These are phyloP conservation scores for Nasonia longicornis DNA, from an alignment of 1,140 invertebrate genomes.

Conservation along the genomic window DNA sequence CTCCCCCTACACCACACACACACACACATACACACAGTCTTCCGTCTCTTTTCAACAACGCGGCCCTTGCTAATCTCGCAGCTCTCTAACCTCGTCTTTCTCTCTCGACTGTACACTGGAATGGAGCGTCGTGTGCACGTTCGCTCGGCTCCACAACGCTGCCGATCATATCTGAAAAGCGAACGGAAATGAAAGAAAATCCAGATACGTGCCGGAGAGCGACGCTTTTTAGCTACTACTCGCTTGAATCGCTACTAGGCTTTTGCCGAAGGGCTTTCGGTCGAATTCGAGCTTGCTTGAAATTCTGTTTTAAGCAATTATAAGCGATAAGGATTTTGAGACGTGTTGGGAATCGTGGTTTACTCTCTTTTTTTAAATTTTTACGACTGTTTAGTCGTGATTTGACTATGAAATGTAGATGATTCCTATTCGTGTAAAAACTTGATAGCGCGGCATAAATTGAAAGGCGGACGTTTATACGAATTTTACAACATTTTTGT, in stretches of 20 bases:
- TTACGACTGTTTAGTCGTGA: conserved; percentile 23
- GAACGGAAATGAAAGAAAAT: conserved; percentile 41
- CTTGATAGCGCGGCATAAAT: neutral
- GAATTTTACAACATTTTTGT: conserved; percentile 5
- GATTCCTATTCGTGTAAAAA: neutral
- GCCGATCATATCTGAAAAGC: conserved; percentile 30
- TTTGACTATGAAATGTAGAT: neutral
- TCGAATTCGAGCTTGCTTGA: neutral
- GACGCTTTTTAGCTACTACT: conserved; percentile 7
- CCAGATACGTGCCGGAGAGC: neutral
- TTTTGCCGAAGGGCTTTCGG: neutral
- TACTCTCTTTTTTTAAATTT: conserved; percentile 10
- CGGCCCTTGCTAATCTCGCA: conserved; percentile 34
- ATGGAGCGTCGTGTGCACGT: neutral
- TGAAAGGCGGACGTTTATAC: neutral
- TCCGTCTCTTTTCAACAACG: conserved; percentile 3
- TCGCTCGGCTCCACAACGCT: neutral
- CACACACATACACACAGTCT: neutral
- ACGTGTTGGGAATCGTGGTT: no score
- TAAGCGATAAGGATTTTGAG: neutral
- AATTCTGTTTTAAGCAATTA: neutral
- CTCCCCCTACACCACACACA: conserved; percentile 26
- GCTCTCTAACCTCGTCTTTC: neutral
- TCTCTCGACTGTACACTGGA: neutral
- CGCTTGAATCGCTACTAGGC: neutral